Evolutionary conservation across 2,888 invertebrate species (phyloP), one percentile per base, ranked within the genome.

Genomic region (Stenurella melanura): DNA sequence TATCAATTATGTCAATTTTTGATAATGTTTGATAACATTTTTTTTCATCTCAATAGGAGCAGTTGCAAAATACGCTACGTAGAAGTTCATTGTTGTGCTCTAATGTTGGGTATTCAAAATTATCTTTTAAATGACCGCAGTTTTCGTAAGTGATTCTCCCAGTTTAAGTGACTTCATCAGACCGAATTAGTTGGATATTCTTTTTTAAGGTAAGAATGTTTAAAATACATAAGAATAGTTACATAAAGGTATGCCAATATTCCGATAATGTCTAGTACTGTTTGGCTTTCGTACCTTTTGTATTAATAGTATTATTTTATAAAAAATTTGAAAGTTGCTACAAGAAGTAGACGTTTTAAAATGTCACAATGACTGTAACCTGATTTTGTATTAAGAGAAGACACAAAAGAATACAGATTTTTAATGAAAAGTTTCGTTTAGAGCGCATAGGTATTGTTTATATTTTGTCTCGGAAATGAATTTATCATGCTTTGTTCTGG

Each of bases 1-100:
- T 77, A 77, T 77, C 77, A 77, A 77, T 77, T 60, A 74, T 71
- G 77, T 77, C 77, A 77, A 77, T 77, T 75, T 70, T 71, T 74
- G 66, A 74, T 74, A 70, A 77, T 66, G 66, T 26, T 64, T 70
- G 75, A 75, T 71, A 71, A 68, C 61, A 26, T 17, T 54, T 71
- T 67, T 70, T 54, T 60, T 50, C 63, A 63, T 72, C 72, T 63
- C 72, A 63, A 72, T 72, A 63, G 63, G 54, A 18, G 63, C 18
- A 63, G 54, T 54, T 72, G 21, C 50, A 54, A 67, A 50, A 67
- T 67, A 67, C 54, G 19, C 19, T 18, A 60, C 61, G 54, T 72
- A 72, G n/a, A 50, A 70, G 57, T 70, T 38, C 70, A 60, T 70
- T 60, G 42, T 70, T 60, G 26, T 15, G 19, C 12, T 19, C 50